A percentile compares a stretch with the other conserved stretches of the same genome.
phyloP scores from a whole-genome alignment of 2,113 vertebrate genomes.

The Suricata suricatta region DNA sequence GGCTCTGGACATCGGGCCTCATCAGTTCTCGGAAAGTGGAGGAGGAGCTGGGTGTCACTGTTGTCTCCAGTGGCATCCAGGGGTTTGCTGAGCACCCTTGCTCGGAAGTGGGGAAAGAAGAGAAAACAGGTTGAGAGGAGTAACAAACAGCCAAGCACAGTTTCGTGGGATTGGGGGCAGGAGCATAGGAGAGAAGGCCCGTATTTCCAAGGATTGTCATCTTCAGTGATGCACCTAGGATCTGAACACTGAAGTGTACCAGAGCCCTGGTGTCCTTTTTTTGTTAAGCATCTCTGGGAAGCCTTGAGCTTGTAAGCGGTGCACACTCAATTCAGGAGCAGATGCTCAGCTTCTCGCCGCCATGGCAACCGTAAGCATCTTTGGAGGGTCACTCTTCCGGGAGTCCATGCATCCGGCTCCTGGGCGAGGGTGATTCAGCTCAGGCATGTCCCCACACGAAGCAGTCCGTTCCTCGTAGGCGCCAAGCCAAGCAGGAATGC shows the following conservation, averaged over 20 bases:
- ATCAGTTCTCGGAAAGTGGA: not conserved
- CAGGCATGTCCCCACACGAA: rapidly evolving
- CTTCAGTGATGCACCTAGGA: not conserved
- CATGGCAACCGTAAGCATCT: not conserved
- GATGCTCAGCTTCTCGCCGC: not conserved
- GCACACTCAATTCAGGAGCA: not conserved
- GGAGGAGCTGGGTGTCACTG: not conserved
- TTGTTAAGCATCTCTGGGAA: not conserved
- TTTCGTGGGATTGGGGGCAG: not conserved
- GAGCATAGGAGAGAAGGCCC: not conserved
- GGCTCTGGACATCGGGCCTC: not conserved
- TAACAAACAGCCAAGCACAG: not conserved
- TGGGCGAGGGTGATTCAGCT: not conserved
- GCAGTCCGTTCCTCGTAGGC: rapidly evolving
- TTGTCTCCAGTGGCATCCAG: not conserved
- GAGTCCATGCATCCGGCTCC: not conserved
- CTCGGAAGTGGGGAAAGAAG: not conserved
- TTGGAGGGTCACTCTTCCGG: rapidly evolving
- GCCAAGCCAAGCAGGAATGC: too few relatives aligned
- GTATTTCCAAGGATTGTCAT: not conserved
- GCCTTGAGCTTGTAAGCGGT: not conserved
- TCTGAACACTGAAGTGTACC: not conserved
- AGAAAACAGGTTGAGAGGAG: not conserved
- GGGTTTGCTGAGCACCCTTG: not conserved
- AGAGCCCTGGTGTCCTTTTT: not conserved